phyloP scores from a whole-genome alignment of 92 coral and sea anemone species.

The Nematostella vectensis region DNA sequence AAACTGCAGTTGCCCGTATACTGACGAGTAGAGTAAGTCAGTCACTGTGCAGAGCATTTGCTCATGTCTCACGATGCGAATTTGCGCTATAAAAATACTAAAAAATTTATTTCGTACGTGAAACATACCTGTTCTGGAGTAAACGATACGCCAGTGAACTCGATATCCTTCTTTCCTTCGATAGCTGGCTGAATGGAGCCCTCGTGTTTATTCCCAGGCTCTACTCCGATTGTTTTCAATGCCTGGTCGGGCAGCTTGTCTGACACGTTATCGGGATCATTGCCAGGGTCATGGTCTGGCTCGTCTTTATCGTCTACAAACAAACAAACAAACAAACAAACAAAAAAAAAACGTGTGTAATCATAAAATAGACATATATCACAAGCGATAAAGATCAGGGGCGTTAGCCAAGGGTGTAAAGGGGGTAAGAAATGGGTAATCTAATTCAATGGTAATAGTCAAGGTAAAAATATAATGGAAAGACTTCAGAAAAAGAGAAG shows the following conservation, averaged over 20 bases:
- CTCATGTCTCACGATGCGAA: no score
- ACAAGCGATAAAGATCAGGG: background rate
- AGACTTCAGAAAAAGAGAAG: no score
- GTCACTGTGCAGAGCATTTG: no score
- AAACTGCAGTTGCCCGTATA: no score
- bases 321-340: no score
- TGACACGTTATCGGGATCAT: constrained; percentile 90
- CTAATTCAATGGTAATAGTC: no score
- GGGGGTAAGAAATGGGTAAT: no score
- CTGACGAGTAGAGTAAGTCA: no score
- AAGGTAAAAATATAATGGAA: no score
- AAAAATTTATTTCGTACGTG: no score
- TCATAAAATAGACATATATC: no score
- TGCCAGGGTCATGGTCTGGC: constrained; percentile 78
- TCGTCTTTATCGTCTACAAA: constrained; percentile 31
- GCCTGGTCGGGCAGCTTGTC: constrained; percentile 83
- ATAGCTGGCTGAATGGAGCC: constrained; percentile 76
- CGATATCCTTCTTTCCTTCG: constrained; percentile 80
- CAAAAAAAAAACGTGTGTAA: background rate
- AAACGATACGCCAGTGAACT: constrained; percentile 64
- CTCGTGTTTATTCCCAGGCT: constrained; percentile 82
- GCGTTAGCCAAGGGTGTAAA: background rate
- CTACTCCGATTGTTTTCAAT: constrained; percentile 79
- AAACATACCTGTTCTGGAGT: constrained; percentile 89
- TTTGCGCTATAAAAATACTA: no score